phyloP scores from a whole-genome alignment of 2,113 vertebrate species.

The Periophthalmus modestus region DNA sequence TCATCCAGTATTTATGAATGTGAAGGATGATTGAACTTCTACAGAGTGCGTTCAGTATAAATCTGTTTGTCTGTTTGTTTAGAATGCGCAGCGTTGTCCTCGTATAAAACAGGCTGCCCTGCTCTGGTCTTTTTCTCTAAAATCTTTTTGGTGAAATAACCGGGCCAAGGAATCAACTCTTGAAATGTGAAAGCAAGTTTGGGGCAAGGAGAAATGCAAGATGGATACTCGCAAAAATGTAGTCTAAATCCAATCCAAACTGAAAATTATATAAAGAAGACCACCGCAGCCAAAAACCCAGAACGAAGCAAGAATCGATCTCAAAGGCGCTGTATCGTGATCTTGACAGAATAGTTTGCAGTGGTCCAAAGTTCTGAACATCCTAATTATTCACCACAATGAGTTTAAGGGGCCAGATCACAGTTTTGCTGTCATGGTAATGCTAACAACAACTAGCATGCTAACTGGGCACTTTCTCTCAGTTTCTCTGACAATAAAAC shows the following conservation, averaged over 20 bases:
- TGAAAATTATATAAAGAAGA: no score
- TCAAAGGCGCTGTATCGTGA: no score
- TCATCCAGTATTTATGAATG: conserved; percentile 26
- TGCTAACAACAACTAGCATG: no score
- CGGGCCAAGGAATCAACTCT: conserved; percentile 11
- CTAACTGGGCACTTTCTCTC: no score
- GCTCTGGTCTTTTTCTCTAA: conserved; percentile 3
- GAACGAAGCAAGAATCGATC: no score
- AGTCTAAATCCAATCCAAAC: not conserved
- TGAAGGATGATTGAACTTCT: not conserved
- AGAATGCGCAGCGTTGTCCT: not conserved
- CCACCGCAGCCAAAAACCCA: no score
- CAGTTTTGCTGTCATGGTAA: no score
- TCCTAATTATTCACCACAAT: no score
- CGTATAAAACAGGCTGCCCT: not conserved
- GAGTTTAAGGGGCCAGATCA: no score
- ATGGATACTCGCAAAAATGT: not conserved
- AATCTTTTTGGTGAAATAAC: conserved; percentile 33
- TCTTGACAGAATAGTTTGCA: no score
- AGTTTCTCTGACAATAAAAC: no score
- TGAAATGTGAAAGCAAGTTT: conserved; percentile 23
- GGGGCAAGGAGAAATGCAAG: not conserved
- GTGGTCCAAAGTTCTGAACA: no score
- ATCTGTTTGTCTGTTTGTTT: not conserved
- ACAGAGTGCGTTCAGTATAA: not conserved